Conservation (phyloP, 2,797 vertebrate genomes). For the Alcedo atthis region DNA sequence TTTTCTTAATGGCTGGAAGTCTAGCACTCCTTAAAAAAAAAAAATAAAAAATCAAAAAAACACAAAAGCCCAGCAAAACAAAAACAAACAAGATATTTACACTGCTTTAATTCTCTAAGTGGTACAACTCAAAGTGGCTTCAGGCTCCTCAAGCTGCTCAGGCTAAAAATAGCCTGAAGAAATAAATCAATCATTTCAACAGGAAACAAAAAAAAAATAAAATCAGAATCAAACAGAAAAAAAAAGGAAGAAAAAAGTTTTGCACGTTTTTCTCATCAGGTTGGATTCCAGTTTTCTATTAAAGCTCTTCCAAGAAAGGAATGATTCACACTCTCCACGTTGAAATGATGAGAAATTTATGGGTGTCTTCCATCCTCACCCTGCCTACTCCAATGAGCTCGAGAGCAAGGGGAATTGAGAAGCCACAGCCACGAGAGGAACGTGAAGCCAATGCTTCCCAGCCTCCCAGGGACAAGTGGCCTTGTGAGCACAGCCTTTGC, state of each 20-base stretch:
- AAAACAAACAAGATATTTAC: background rate
- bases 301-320: slow-evolving; percentile 30
- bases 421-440: slow-evolving; percentile 60
- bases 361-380: slow-evolving; percentile 30
- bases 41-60: too few relatives aligned
- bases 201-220: background rate
- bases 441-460: slow-evolving; percentile 49
- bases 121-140: background rate
- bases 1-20: slow-evolving; percentile 41
- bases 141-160: background rate
- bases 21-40: background rate
- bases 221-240: background rate
- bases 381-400: background rate
- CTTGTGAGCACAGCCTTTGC: slow-evolving; percentile 44
- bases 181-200: background rate
- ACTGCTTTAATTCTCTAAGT: background rate
- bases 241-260: background rate
- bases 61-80: too few relatives aligned
- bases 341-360: slow-evolving; percentile 2
- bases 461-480: background rate
- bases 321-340: background rate
- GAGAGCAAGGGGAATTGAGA: background rate
- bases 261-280: slow-evolving; percentile 54
- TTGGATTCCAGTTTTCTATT: background rate
- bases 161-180: background rate